These are phyloP conservation scores for Rhadinocentrus ornatus DNA, from an alignment of 2,797 vertebrate species.

Conservation along the genomic window DNA sequence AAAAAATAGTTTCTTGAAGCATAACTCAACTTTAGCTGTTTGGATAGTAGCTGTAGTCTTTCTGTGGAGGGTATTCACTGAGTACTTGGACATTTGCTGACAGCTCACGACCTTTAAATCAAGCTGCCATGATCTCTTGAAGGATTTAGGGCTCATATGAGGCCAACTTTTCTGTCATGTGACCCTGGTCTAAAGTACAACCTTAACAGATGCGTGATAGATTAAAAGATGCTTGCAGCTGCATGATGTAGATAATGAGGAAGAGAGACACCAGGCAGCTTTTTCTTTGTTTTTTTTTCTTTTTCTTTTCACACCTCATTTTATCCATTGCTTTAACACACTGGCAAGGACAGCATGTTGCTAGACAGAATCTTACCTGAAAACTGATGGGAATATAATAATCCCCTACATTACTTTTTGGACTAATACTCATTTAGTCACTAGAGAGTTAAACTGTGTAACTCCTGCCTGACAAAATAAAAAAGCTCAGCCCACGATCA, in stretches of 20 bases:
- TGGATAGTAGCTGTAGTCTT: not conserved
- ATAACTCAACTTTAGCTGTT: not conserved
- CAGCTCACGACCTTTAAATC: slow-evolving; percentile 15
- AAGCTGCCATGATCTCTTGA: slow-evolving; percentile 32
- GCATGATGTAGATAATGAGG: slow-evolving; percentile 42
- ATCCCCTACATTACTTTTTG: not conserved
- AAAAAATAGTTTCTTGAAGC: not conserved
- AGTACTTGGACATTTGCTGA: slow-evolving; percentile 19
- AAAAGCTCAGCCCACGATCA: not conserved
- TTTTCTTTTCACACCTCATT: slow-evolving; percentile 2
- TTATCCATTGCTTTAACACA: slow-evolving; percentile 7
- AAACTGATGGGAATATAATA: slow-evolving; percentile 3
- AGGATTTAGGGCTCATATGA: slow-evolving; percentile 50
- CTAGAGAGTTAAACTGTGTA: not conserved
- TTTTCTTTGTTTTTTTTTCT: slow-evolving; percentile 14
- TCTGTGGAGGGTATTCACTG: not conserved
- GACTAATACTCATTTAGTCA: not conserved
- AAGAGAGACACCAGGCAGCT: slow-evolving; percentile 37
- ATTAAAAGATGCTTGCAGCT: slow-evolving; percentile 63
- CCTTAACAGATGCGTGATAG: slow-evolving; percentile 67
- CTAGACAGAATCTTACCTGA: not conserved
- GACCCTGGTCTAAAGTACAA: slow-evolving; percentile 65
- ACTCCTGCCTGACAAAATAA: not conserved
- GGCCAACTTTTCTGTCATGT: slow-evolving; percentile 48
- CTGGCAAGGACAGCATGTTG: not conserved